phyloP scores from a whole-genome alignment of 2,888 invertebrate genomes.

The Drosophila anomalipes region DNA sequence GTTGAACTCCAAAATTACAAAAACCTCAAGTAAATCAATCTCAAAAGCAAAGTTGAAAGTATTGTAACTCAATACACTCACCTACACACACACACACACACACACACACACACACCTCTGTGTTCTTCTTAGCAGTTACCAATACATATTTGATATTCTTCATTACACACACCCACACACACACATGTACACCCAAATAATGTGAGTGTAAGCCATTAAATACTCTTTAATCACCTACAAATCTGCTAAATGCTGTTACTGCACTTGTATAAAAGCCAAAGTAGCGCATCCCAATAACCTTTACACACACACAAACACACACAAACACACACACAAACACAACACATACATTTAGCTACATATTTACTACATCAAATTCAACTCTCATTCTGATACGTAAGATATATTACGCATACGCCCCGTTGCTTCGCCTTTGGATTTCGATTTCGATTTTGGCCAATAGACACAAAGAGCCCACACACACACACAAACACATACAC shows the following conservation, averaged over 20 bases:
- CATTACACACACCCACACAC: conserved; percentile 20
- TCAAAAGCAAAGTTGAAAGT: conserved; percentile 67
- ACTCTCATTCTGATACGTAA: conserved; percentile 37
- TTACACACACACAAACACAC: conserved; percentile 8
- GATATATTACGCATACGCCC: conserved; percentile 66
- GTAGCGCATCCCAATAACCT: conserved; percentile 23
- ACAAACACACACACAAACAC: conserved; percentile 6
- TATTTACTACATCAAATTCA: conserved; percentile 51
- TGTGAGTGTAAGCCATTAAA: conserved; percentile 40
- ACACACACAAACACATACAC: conserved; percentile 14
- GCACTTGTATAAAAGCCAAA: conserved; percentile 55
- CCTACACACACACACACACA: conserved; percentile 8
- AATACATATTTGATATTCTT: conserved; percentile 19
- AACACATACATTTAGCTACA: conserved; percentile 9
- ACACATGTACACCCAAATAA: conserved; percentile 6
- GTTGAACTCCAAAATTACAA: conserved; percentile 47
- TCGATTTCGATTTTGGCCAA: conserved; percentile 39
- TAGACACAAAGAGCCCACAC: background rate
- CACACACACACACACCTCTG: conserved; percentile 10
- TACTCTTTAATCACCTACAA: conserved; percentile 38
- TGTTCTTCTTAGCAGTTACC: conserved; percentile 12
- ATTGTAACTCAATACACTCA: conserved; percentile 39
- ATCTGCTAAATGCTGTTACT: conserved; percentile 50
- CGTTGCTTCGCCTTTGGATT: conserved; percentile 64
- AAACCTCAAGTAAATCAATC: conserved; percentile 47